Base-by-base conservation (phyloP, 2,888 invertebrate species). In the Pristionchus maxplancki region DNA sequence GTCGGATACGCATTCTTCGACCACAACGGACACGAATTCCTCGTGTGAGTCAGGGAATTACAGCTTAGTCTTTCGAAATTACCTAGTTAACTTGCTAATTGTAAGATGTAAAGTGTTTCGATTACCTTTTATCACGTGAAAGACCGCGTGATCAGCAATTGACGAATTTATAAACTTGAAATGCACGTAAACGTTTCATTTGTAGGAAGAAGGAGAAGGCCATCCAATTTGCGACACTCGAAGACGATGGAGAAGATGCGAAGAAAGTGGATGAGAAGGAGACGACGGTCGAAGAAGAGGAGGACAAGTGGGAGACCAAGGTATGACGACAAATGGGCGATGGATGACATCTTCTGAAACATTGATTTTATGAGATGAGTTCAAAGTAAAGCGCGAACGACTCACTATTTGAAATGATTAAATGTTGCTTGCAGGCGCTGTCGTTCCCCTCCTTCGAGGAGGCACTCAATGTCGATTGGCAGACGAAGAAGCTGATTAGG, bases 1-100 rank as follows among this genome's bases (percentile, higher is more conserved):
- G 97, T 97, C 95, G 98, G 98, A 0, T 98, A 97, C 95, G 97
- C 97, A 95, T 97, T 98, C 95, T 96, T 97, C 24, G 98, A 99
- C 95, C 96, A 98, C 82, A 96, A 97, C 87, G 90, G 90, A 82
- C 96, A 96, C 94, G 96, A 97, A 92, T 97, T 96, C 95, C 96
- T 96, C 84, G 97, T 97, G 97, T 91, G 81, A 71, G 91, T 90
- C 34, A 9, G 74, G 44, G 0, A 31, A 31, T n/a, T n/a, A n/a
- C n/a, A n/a, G n/a, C n/a, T n/a, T n/a, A n/a, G n/a, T n/a, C n/a
- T n/a, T n/a, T n/a, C n/a, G n/a, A n/a, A n/a, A n/a, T n/a, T n/a
- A n/a, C n/a, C n/a, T n/a, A n/a, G n/a, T n/a, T n/a, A n/a, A n/a
- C n/a, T n/a, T n/a, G n/a, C n/a, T n/a, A n/a, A n/a, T n/a, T n/a